These are phyloP conservation scores for Osedax fenrisi DNA, from an alignment of 2,888 invertebrate genomes.

Conservation along the genomic window DNA sequence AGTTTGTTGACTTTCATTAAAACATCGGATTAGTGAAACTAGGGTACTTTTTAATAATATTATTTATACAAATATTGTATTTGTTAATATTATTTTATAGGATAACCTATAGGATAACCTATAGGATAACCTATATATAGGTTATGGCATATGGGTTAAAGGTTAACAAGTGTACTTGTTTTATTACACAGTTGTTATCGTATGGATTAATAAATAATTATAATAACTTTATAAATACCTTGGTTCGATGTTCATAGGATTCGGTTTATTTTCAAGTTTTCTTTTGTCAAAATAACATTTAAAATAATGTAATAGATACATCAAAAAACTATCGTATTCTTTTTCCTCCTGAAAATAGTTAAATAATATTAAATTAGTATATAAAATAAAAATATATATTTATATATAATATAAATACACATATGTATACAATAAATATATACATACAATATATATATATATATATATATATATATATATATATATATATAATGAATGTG, in stretches of 20 bases:
- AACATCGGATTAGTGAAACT: too few species aligned
- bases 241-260: constrained; percentile 48
- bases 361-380: background rate
- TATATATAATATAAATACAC: background rate
- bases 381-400: background rate
- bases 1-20: too few species aligned
- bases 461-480: background rate
- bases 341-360: background rate
- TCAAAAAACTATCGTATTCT: constrained; percentile 47
- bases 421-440: background rate
- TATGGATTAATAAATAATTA: background rate
- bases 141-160: too few species aligned
- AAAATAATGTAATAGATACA: constrained; percentile 47
- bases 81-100: too few species aligned
- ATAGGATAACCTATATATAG: too few species aligned
- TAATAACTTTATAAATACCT: background rate
- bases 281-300: constrained; percentile 48
- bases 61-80: too few species aligned
- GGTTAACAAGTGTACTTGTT: too few species aligned
- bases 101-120: too few species aligned
- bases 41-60: too few species aligned
- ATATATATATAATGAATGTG: too few species aligned
- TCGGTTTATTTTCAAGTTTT: constrained; percentile 44
- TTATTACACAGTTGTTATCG: too few species aligned
- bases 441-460: background rate